Percentiles rank a stretch among this genome's conserved stretches.
Conservation (phyloP, 2,113 vertebrate species). For the Thinocorus orbignyianus region DNA sequence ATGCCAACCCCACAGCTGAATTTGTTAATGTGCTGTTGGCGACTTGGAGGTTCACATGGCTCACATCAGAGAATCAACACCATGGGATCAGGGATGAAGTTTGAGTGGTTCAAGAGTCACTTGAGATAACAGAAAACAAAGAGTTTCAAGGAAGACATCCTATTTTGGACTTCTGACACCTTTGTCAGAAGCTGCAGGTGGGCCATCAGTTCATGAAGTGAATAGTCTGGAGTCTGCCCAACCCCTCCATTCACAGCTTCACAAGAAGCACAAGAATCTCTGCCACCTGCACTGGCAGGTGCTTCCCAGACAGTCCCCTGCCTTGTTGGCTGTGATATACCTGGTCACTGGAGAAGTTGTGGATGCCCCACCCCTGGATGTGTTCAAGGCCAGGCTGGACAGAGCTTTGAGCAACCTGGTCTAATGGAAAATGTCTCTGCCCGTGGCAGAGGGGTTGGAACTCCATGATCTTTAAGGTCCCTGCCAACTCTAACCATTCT, state of each 20-base stretch:
- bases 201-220: background rate
- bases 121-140: background rate
- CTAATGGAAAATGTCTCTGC: too few relatives aligned
- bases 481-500: too few relatives aligned
- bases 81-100: background rate
- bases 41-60: accelerated
- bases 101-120: background rate
- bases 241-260: accelerated
- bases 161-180: too few relatives aligned
- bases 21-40: background rate
- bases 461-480: too few relatives aligned
- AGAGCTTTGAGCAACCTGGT: too few relatives aligned
- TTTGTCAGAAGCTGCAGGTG: background rate
- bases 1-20: background rate
- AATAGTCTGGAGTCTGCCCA: background rate
- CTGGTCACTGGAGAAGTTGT: background rate
- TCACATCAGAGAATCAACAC: background rate
- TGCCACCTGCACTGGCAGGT: background rate
- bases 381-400: too few relatives aligned
- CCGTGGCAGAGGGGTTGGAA: too few relatives aligned
- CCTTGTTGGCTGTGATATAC: background rate
- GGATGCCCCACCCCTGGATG: too few relatives aligned
- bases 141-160: background rate
- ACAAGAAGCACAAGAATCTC: background rate
- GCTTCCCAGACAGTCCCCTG: background rate